Evolutionary conservation across 2,113 vertebrate species (phyloP).

Genomic region (Campylomormyrus tamandua): DNA sequence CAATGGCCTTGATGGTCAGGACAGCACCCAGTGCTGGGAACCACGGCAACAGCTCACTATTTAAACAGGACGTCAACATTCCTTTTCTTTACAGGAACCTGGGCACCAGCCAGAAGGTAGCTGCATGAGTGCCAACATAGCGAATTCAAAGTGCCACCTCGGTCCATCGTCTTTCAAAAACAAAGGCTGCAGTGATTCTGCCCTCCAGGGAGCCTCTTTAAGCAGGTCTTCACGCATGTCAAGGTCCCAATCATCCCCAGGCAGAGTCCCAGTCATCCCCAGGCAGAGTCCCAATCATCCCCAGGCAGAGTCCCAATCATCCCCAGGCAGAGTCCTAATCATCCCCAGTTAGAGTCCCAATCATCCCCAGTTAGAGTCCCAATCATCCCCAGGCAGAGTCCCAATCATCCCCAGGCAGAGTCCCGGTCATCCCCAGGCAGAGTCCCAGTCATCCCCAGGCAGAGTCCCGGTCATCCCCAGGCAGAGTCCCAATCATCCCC

Average conservation of each 20-base stretch:
- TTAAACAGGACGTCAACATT: background rate
- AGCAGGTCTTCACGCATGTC: background rate
- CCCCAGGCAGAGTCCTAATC: no score
- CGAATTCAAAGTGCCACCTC: background rate
- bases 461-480: no score
- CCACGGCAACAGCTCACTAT: background rate
- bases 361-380: background rate
- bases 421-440: no score
- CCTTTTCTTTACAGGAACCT: background rate
- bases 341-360: background rate
- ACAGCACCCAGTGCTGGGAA: background rate
- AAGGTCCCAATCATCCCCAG: background rate
- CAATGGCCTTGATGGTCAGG: background rate
- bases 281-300: no score
- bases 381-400: background rate
- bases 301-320: no score
- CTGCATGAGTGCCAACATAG: background rate
- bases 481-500: no score
- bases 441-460: no score
- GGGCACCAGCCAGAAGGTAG: background rate
- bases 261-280: no score
- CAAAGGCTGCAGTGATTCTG: background rate
- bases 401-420: background rate
- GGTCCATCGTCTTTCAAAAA: background rate
- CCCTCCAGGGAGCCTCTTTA: background rate